Conservation (phyloP, 2,888 invertebrate species). For the Podotricha telesiphe region DNA sequence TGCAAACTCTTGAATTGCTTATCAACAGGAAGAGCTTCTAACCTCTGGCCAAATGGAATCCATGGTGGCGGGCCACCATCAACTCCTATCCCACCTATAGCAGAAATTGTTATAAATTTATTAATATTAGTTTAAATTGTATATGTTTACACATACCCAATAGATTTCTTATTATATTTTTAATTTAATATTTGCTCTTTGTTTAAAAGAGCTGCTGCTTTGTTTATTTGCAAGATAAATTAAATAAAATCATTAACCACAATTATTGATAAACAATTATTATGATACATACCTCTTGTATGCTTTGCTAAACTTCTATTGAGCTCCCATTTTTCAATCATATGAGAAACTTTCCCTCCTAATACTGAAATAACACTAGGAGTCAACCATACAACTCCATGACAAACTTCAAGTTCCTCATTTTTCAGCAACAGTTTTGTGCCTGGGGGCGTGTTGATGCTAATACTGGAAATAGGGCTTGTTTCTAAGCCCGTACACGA, state of each 20-base stretch:
- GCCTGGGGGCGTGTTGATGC: slow-evolving; percentile 94
- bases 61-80: slow-evolving; percentile 94
- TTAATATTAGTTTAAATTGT: too few relatives aligned
- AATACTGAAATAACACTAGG: slow-evolving; percentile 87
- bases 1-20: slow-evolving; percentile 88
- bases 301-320: slow-evolving; percentile 86
- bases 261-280: background rate
- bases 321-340: slow-evolving; percentile 95
- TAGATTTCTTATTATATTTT: too few relatives aligned
- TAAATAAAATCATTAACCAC: background rate
- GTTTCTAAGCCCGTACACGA: slow-evolving; percentile 91
- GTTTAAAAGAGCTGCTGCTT: too few relatives aligned
- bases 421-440: slow-evolving; percentile 87
- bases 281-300: slow-evolving; percentile 70
- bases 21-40: slow-evolving; percentile 84
- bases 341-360: slow-evolving; percentile 92
- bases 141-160: too few relatives aligned
- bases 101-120: too few relatives aligned
- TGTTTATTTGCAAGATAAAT: too few relatives aligned
- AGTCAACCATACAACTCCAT: slow-evolving; percentile 89
- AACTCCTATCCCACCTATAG: slow-evolving; percentile 82
- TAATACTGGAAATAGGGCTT: slow-evolving; percentile 87
- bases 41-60: slow-evolving; percentile 94
- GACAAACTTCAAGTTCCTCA: slow-evolving; percentile 83
- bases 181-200: too few relatives aligned